Percentiles rank a stretch among this genome's conserved stretches.
phyloP scores from a whole-genome alignment of 2,113 vertebrate species.

The Halichoerus grypus region DNA sequence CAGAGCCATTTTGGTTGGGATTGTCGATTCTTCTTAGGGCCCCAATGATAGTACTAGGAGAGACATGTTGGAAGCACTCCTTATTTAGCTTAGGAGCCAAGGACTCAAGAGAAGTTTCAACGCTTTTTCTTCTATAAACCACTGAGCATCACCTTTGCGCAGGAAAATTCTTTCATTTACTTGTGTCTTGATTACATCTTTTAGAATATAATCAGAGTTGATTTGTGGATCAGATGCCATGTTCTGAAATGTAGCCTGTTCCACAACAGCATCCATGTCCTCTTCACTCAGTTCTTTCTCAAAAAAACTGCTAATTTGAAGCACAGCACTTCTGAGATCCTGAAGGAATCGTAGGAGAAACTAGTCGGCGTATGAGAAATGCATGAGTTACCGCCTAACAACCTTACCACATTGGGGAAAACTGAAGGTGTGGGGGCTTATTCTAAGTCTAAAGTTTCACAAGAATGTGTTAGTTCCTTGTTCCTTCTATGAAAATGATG shows the following conservation, averaged over 20 bases:
- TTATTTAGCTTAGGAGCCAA: not conserved
- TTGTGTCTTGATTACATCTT: fast-evolving
- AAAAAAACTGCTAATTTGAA: slow-evolving; percentile 80
- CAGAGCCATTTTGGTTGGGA: not conserved
- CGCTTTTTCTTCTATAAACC: not conserved
- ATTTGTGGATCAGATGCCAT: slow-evolving; percentile 79
- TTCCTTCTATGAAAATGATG: not conserved
- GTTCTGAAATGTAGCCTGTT: slow-evolving; percentile 69
- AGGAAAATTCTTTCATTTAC: not conserved
- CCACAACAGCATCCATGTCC: slow-evolving; percentile 74
- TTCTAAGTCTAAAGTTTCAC: not conserved
- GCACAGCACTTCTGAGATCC: slow-evolving; percentile 76
- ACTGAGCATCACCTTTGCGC: slow-evolving; percentile 69
- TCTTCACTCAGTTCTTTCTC: slow-evolving; percentile 78
- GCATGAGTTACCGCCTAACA: not conserved
- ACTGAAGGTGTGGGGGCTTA: not conserved
- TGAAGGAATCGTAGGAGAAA: slow-evolving; percentile 51
- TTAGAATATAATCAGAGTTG: slow-evolving; percentile 51
- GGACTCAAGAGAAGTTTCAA: not conserved
- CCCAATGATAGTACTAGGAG: not conserved
- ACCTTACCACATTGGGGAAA: not conserved
- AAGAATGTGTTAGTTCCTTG: not conserved
- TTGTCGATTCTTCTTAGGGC: not conserved
- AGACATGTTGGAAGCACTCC: not conserved
- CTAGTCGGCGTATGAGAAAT: not conserved